Evolutionary conservation across 2,113 vertebrate genomes (phyloP), one percentile per base, ranked within the genome.

Genomic region (Aegypius monachus): DNA sequence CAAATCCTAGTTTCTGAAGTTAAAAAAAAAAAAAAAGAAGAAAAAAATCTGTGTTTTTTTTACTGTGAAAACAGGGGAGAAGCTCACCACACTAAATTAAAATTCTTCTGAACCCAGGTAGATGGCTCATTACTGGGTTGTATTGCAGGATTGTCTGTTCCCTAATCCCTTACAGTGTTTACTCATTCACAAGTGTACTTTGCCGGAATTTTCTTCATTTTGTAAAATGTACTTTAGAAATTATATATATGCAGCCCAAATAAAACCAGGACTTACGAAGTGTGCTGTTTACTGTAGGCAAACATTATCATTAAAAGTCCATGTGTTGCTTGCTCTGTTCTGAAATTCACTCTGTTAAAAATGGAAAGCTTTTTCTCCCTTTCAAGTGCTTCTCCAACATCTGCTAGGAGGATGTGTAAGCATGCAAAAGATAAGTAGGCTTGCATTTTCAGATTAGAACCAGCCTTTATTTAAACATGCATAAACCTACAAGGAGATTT

Each of bases 251-350:
- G 62, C 74, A 90, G 21, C 74, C 66, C 83, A 90, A 87, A 86
- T 90, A 77, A 88, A 88, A 74, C 62, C 67, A 83, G 66, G 70
- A 90, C 48, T 90, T 94, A 84, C 65, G 32, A 72, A 82, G 58
- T 74, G 45, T 50, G 34, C 43, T 79, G 82, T 95, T 91, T 91
- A 93, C 89, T 71, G 66, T 62, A 67, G 55, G 66, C 87, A 95
- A 93, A 93, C 43, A 89, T 86, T 95, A 94, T 89, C 90, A 93
- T 61, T 92, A 73, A 74, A 92, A 93, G 77, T 71, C 68, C 86
- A 86, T 91, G 83, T 94, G 81, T 72, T 1, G 10, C 53, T 95
- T 81, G 47, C 53, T 93, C 52, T 82, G 84, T 71, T 85, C 50
- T 61, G 65, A 94, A 96, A 95, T 59, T 56, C 59, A 81, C 31